Percentiles rank a stretch among this genome's conserved stretches.
phyloP scores from a whole-genome alignment of 2,797 vertebrate species.

The Sebastes trivittatus region DNA sequence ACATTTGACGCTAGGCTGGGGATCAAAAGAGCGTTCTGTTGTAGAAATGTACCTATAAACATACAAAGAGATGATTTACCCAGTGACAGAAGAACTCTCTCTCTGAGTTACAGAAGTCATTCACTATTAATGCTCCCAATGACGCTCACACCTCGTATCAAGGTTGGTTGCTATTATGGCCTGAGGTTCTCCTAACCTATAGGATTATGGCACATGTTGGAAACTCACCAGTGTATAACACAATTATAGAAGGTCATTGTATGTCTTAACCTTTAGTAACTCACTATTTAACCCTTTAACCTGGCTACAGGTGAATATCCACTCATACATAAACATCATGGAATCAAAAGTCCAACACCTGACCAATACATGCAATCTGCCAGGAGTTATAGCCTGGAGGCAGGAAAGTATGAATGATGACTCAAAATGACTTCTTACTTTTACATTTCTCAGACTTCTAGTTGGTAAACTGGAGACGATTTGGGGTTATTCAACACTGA shows the following conservation, averaged over 20 bases:
- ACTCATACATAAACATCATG: neutral
- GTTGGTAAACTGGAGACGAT: too few relatives aligned
- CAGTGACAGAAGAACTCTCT: too few relatives aligned
- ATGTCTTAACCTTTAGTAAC: neutral
- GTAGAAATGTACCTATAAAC: too few relatives aligned
- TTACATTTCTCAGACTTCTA: neutral
- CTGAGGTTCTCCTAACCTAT: neutral
- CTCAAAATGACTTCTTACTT: neutral
- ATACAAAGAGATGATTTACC: too few relatives aligned
- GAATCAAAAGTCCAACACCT: neutral
- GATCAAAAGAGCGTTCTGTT: too few relatives aligned
- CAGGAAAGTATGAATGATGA: neutral
- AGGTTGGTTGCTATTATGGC: neutral
- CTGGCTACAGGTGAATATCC: neutral
- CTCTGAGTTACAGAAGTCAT: too few relatives aligned
- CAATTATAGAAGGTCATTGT: neutral
- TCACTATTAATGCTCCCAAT: too few relatives aligned
- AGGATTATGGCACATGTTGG: neutral
- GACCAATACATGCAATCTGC: neutral
- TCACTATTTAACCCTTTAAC: neutral
- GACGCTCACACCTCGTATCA: neutral
- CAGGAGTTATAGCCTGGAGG: neutral
- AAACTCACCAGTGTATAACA: neutral
- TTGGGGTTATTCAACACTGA: neutral
- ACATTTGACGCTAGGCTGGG: too few relatives aligned